Evolutionary conservation across 2,113 vertebrate species (phyloP).

Genomic region (Catharus bicknelli): DNA sequence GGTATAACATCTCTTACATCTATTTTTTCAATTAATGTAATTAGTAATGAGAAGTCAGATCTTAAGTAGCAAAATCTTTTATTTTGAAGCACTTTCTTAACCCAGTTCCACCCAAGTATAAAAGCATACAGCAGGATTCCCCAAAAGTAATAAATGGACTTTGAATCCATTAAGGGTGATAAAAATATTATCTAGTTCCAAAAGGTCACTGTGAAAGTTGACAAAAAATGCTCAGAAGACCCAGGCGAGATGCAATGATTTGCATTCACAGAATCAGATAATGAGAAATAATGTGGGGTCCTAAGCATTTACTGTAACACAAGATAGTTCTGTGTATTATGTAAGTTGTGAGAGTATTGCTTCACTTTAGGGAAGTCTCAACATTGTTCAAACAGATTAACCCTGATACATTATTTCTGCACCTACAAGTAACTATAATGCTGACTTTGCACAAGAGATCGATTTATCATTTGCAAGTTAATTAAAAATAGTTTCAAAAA

Average conservation of each 20-base stretch:
- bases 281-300: background rate
- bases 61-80: background rate
- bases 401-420: background rate
- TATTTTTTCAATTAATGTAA: background rate
- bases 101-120: background rate
- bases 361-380: background rate
- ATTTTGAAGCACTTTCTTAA: background rate
- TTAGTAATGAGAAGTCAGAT: background rate
- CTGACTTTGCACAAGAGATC: background rate
- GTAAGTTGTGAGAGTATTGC: background rate
- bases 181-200: conserved; percentile 17
- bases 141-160: conserved; percentile 19
- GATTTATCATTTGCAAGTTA: background rate
- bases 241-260: background rate
- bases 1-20: background rate
- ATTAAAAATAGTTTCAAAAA: background rate
- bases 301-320: background rate
- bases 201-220: background rate
- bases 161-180: conserved; percentile 7
- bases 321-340: background rate
- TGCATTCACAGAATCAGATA: background rate
- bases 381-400: background rate
- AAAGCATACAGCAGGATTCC: background rate
- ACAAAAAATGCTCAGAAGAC: background rate
- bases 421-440: background rate